Evolutionary conservation across 2,888 invertebrate genomes (phyloP), one percentile per base, ranked within the genome.

Genomic region (Hypomecis punctinalis): DNA sequence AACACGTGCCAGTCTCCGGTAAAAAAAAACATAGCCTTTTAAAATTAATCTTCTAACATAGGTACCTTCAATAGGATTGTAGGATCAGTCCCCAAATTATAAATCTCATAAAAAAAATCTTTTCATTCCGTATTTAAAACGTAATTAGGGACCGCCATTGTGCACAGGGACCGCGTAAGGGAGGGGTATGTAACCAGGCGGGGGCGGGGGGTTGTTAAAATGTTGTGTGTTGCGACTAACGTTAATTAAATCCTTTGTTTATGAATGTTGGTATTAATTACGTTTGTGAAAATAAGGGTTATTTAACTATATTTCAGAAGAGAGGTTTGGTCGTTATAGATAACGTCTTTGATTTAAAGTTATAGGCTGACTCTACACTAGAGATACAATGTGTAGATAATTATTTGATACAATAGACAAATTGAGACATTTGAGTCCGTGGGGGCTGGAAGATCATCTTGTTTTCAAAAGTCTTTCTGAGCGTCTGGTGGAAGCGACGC

Each of bases 171-270:
- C 43, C 53, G 42, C 35, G 35, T 9, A 0, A 9, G 23, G 33
- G 48, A 13, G 51, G 39, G 10, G 51, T 43, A 43, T 43, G n/a
- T 43, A 43, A n/a, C 43, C 10, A 11, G 52, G 39, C 9, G 37
- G 33, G 33, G 47, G 13, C 13, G 0, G 13, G 49, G 36, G 49
- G 37, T 0, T 35, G n/a, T 7, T 13, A 49, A 49, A 37, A 43
- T 43, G 7, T 11, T 36, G 33, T 42, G 45, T 55, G 45, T 55
- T 55, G 36, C 37, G 54, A 55, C 55, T 55, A 46, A 46, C 36
- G 45, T 55, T 55, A 55, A 55, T 55, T 55, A 55, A 55, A 55
- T 46, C 55, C 45, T 46, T 55, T 55, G 55, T 55, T 37, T 46
- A 55, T 55, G 45, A 46, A 45, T 52, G 45, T 46, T 54, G 54